Conservation (phyloP, 1,140 invertebrate species). For the Halyomorpha halys region DNA sequence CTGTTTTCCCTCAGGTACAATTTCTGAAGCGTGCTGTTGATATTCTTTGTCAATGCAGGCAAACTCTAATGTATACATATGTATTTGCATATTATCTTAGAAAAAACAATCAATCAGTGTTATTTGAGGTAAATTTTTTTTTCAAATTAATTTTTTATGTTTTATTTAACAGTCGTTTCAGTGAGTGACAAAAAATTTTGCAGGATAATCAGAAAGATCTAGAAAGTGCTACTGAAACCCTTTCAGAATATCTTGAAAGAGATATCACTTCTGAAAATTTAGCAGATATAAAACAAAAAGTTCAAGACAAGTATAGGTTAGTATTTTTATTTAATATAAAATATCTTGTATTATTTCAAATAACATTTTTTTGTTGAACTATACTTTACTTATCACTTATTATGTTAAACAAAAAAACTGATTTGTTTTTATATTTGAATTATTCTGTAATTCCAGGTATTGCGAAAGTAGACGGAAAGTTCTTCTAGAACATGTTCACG, state of each 20-base stretch:
- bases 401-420: no score
- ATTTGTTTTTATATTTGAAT: conserved; percentile 4
- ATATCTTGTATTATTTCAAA: no score
- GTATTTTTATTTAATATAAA: conserved; percentile 15
- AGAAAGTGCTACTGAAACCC: conserved; percentile 89
- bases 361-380: no score
- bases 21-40: conserved; percentile 96
- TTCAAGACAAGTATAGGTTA: conserved; percentile 97
- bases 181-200: conserved; percentile 13
- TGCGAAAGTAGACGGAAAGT: conserved; percentile 92
- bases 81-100: conserved; percentile 97
- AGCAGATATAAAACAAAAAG: conserved; percentile 96
- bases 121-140: conserved; percentile 66
- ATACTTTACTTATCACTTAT: no score
- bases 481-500: conserved; percentile 90
- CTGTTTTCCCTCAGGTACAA: conserved; percentile 57
- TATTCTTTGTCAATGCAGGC: conserved; percentile 91
- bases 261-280: conserved; percentile 97
- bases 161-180: background rate
- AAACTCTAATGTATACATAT: conserved; percentile 98
- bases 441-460: conserved; percentile 57
- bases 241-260: conserved; percentile 94
- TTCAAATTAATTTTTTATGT: conserved; percentile 22
- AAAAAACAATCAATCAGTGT: conserved; percentile 97
- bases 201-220: conserved; percentile 95